Evolutionary conservation across 2,888 invertebrate species (phyloP).

Genomic region (Chrysolina oricalcia): DNA sequence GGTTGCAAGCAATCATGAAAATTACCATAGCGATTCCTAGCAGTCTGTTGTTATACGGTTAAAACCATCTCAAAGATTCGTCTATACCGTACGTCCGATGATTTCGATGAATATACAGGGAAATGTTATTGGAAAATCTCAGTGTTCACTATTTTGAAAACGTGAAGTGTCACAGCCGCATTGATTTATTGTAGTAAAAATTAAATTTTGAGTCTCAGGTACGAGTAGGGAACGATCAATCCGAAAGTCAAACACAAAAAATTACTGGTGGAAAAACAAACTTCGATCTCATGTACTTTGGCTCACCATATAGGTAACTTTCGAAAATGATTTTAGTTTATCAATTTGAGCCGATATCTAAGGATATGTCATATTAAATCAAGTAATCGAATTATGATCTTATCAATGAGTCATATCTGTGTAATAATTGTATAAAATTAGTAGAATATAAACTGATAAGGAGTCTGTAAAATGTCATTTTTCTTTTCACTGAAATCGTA

Average conservation of each 20-base stretch:
- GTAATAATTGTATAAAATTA: too few species aligned
- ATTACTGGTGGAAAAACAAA: not conserved
- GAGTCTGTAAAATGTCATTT: too few species aligned
- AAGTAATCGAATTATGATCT: too few species aligned
- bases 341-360: not conserved
- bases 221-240: slow-evolving; percentile 67
- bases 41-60: not conserved
- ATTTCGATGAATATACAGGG: slow-evolving; percentile 10
- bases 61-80: not conserved
- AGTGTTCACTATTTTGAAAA: slow-evolving; percentile 29
- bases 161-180: slow-evolving; percentile 44
- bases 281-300: slow-evolving; percentile 2
- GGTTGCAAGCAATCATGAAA: slow-evolving; percentile 43
- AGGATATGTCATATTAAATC: too few species aligned
- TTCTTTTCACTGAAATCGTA: too few species aligned
- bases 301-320: not conserved
- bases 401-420: too few species aligned
- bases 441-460: too few species aligned
- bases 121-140: slow-evolving; percentile 16
- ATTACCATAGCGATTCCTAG: slow-evolving; percentile 4
- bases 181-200: slow-evolving; percentile 43
- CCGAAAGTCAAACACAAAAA: not conserved
- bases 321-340: not conserved
- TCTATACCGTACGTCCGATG: not conserved
- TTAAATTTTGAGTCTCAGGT: slow-evolving; percentile 65